phyloP scores from a whole-genome alignment of 2,113 vertebrate genomes.

The Petromus typicus region DNA sequence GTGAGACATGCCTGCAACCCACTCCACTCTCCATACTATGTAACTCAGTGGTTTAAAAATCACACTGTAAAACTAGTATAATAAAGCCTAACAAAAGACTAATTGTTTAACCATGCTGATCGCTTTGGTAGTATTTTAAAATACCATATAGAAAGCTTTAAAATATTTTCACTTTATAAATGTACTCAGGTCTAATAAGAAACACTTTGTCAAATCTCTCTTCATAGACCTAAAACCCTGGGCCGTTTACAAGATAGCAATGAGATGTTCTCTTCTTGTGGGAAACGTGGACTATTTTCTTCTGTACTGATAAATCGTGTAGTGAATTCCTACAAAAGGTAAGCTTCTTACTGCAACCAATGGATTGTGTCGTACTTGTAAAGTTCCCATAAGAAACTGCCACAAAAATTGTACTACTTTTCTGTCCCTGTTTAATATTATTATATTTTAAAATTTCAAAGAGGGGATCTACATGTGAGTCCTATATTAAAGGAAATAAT shows the following conservation, averaged over 20 bases:
- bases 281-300: background rate
- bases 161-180: background rate
- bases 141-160: background rate
- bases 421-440: background rate
- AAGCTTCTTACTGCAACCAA: background rate
- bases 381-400: background rate
- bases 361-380: background rate
- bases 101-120: background rate
- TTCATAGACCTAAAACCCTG: background rate
- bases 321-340: constrained; percentile 14
- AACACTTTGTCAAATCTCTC: background rate
- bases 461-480: background rate
- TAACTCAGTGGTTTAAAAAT: background rate
- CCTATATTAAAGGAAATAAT: background rate
- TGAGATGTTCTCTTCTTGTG: background rate
- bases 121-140: background rate
- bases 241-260: background rate
- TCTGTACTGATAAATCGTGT: background rate
- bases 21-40: background rate
- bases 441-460: background rate
- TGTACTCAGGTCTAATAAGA: constrained; percentile 31
- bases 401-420: background rate
- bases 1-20: background rate
- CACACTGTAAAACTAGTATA: background rate
- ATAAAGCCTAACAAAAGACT: background rate